These are phyloP conservation scores for Plodia interpunctella DNA, from an alignment of 1,140 invertebrate genomes.

Conservation along the genomic window DNA sequence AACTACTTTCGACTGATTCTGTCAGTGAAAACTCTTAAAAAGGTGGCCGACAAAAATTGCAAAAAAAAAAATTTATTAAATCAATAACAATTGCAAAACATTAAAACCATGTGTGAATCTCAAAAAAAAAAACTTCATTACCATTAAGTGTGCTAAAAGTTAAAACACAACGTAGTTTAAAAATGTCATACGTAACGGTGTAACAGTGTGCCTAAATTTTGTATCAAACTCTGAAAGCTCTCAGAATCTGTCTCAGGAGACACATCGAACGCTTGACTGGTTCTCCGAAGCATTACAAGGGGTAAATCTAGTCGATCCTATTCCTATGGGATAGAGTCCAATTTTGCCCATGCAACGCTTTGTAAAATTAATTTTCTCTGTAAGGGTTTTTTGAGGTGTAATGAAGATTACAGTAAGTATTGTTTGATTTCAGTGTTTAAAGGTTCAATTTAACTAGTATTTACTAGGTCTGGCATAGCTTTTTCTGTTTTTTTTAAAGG, in stretches of 20 bases:
- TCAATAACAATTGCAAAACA: too few relatives aligned
- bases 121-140: too few relatives aligned
- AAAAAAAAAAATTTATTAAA: too few relatives aligned
- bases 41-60: too few relatives aligned
- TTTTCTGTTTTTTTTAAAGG: too few relatives aligned
- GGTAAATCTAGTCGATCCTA: background rate
- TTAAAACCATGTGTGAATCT: too few relatives aligned
- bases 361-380: constrained; percentile 13
- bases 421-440: background rate
- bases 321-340: background rate
- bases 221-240: constrained; percentile 14
- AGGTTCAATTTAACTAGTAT: background rate
- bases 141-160: too few relatives aligned
- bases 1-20: too few relatives aligned
- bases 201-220: constrained; percentile 1
- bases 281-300: constrained; percentile 5
- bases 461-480: too few relatives aligned
- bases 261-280: constrained; percentile 10
- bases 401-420: constrained; percentile 8
- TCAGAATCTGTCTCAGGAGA: constrained; percentile 3
- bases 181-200: background rate
- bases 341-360: background rate
- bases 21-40: too few relatives aligned
- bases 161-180: too few relatives aligned
- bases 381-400: constrained; percentile 7